These are phyloP conservation scores for Formica aserva DNA, from an alignment of 2,888 invertebrate genomes.

Conservation along the genomic window DNA sequence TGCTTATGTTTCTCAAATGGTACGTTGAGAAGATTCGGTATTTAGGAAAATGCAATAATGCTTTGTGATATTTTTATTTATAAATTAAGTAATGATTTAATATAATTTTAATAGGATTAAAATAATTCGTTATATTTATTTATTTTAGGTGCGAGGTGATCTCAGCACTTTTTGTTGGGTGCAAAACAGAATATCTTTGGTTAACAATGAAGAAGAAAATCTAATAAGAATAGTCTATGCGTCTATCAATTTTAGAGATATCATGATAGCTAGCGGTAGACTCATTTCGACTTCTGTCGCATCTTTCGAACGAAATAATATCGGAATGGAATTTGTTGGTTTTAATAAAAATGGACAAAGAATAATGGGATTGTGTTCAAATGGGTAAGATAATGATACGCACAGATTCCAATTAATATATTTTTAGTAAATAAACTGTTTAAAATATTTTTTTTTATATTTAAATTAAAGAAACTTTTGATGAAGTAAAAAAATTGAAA, in stretches of 20 bases:
- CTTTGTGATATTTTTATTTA: background rate
- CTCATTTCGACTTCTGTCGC: background rate
- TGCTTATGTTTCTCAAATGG: slow-evolving; percentile 90
- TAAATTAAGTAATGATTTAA: background rate
- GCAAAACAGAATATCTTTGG: background rate
- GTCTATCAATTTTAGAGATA: background rate
- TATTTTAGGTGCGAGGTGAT: background rate
- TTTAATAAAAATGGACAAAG: background rate
- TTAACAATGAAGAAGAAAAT: background rate
- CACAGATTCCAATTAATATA: too few relatives aligned
- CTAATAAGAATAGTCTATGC: background rate
- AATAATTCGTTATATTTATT: background rate
- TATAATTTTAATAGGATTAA: background rate
- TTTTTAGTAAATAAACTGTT: too few relatives aligned
- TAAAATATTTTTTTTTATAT: too few relatives aligned
- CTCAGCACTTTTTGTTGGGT: background rate
- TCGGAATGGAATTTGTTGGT: slow-evolving; percentile 1
- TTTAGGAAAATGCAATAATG: background rate
- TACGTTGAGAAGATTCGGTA: too few relatives aligned
- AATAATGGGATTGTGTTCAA: background rate
- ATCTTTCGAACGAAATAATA: background rate
- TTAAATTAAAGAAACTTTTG: too few relatives aligned
- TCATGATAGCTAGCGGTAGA: slow-evolving; percentile 4
- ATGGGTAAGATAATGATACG: background rate
- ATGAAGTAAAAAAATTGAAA: too few relatives aligned